Evolutionary conservation across 2,113 vertebrate species (phyloP), one percentile per base, ranked within the genome.

Genomic region (Halcyon malimbica): DNA sequence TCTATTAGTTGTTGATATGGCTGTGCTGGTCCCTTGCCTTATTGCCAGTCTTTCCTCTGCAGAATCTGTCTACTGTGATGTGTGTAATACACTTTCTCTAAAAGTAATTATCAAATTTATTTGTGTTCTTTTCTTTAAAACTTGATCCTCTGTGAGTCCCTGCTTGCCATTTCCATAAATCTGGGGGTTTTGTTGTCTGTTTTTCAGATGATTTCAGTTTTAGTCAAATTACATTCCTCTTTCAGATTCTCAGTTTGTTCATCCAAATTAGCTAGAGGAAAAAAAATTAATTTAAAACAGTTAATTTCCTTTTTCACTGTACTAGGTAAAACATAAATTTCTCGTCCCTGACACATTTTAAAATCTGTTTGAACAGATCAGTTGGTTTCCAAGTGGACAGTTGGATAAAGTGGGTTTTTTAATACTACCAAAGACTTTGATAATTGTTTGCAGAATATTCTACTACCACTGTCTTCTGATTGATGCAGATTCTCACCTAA

Each of bases 161-260:
- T 83, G 50, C 50, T 89, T 83, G 69, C 33, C 23, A 24, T 77
- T 86, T 83, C 31, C 17, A 37, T 77, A 26, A 85, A 42, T 89
- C 54, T 80, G 3, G 35, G 35, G 35, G 35, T 35, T 35, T 83
- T 75, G 29, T 76, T 90, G 31, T 76, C 44, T 63, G 12, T 76
- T 87, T 8, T 82, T 96, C 37, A 37, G 46, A 26, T 93, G 71
- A 77, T 91, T 95, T 96, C 62, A 69, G 44, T 81, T 95, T 91
- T 83, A 53, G 39, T 82, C 65, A 93, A 91, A 84, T 91, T 60
- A 24, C 39, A 48, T 95, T 91, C 63, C 4, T 11, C 53, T 94
- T 73, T 28, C 37, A 74, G 26, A 25, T 90, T 88, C 41, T 78
- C 10, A 26, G 14, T 64, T 83, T 57, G 33, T 78, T 83, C 50